phyloP scores from a whole-genome alignment of 2,113 vertebrate species.

The Gavialis gangeticus region DNA sequence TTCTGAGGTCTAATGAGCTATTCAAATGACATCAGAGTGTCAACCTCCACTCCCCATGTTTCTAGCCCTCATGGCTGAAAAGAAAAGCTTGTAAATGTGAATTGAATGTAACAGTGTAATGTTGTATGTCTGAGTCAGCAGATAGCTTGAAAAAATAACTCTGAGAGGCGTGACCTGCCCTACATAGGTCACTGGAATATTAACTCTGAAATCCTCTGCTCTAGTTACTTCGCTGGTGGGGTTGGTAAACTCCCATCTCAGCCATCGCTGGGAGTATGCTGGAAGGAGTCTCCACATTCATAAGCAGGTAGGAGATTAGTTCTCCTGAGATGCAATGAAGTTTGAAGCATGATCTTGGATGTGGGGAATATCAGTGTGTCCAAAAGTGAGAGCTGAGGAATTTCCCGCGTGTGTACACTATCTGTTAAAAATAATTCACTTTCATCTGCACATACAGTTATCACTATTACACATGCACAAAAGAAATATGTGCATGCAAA shows the following conservation, averaged over 20 bases:
- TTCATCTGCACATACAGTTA: not conserved
- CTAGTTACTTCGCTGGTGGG: not conserved
- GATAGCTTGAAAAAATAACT: not conserved
- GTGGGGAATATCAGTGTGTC: too few species aligned
- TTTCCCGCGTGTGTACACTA: not conserved
- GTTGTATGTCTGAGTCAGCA: not conserved
- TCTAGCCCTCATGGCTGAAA: not conserved
- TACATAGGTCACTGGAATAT: not conserved
- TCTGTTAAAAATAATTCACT: rapidly evolving
- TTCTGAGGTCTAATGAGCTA: too few species aligned
- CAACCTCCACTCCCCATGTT: not conserved
- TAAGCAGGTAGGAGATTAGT: not conserved
- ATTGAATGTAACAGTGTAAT: not conserved
- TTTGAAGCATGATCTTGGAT: too few species aligned
- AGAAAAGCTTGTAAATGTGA: not conserved
- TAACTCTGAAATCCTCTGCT: not conserved
- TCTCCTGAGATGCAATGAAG: too few species aligned
- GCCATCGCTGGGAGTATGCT: not conserved
- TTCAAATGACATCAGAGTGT: not conserved
- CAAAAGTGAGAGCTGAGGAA: not conserved
- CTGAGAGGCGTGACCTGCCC: not conserved
- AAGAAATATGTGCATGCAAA: not conserved
- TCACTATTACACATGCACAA: rapidly evolving
- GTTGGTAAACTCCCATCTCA: not conserved
- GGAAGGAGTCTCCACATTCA: not conserved